These are phyloP conservation scores for Drosophila recens DNA, from an alignment of 2,888 invertebrate genomes.

Conservation along the genomic window DNA sequence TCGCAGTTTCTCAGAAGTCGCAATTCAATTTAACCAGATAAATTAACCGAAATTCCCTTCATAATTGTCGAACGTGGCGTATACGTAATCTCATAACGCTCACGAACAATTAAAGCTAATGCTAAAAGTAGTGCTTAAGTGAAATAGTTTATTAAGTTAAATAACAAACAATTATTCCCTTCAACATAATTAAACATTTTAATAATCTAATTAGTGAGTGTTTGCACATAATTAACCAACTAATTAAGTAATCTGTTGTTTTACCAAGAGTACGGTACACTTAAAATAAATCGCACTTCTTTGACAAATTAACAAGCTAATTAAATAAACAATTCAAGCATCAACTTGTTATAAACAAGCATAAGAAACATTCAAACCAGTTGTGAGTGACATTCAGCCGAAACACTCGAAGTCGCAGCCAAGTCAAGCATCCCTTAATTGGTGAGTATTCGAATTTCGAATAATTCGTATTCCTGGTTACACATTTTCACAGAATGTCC, in stretches of 20 bases:
- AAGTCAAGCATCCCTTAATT: background rate
- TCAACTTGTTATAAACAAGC: background rate
- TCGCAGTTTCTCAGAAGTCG: background rate
- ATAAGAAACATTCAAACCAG: background rate
- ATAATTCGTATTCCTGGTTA: background rate
- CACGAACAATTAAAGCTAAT: background rate
- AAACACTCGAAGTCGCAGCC: background rate
- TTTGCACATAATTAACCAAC: conserved; percentile 2
- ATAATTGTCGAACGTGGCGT: conserved; percentile 34
- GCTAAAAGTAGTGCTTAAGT: conserved; percentile 11
- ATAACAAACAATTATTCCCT: conserved; percentile 7
- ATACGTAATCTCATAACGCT: conserved; percentile 25
- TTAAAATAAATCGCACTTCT: background rate
- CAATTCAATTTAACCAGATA: conserved; percentile 13
- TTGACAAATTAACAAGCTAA: background rate
- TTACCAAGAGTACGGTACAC: background rate
- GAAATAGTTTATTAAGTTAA: background rate
- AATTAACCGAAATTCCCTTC: background rate
- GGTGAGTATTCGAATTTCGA: conserved; percentile 6
- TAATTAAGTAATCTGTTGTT: background rate
- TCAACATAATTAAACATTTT: background rate
- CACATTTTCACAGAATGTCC: background rate
- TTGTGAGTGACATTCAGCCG: background rate
- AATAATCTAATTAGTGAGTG: background rate
- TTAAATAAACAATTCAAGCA: background rate